phyloP scores from a whole-genome alignment of 1,140 invertebrate genomes.

The Drosophila suzukii region DNA sequence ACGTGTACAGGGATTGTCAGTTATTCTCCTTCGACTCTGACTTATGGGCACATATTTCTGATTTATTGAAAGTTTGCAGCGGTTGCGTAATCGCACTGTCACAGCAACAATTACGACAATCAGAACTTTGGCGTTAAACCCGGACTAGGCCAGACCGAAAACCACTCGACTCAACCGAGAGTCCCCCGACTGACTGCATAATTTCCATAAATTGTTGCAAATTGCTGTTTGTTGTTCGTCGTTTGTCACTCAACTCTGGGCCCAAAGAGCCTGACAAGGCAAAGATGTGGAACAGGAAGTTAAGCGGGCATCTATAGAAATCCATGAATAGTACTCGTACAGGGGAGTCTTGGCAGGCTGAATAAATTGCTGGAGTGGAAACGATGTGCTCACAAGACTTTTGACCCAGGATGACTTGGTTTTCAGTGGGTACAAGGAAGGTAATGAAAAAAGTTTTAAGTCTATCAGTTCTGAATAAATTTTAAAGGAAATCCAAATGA shows the following conservation, averaged over 20 bases:
- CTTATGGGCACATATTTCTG: conserved; percentile 43
- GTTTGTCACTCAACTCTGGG: conserved; percentile 22
- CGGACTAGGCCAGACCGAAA: conserved; percentile 14
- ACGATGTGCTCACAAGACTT: conserved; percentile 6
- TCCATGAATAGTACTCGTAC: conserved; percentile 1
- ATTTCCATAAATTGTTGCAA: conserved; percentile 81
- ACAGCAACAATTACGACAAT: conserved; percentile 71
- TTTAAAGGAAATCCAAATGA: not conserved
- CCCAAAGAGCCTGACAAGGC: conserved; percentile 3
- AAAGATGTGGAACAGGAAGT: conserved; percentile 25
- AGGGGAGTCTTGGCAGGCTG: not conserved
- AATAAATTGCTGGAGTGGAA: conserved; percentile 5
- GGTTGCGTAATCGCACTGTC: conserved; percentile 72
- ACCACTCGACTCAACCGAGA: conserved; percentile 16
- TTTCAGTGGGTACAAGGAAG: not conserved
- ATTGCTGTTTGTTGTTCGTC: conserved; percentile 60
- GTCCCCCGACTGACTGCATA: conserved; percentile 51
- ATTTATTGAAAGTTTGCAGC: conserved; percentile 44
- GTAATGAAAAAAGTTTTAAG: not conserved
- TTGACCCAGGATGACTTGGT: conserved; percentile 10
- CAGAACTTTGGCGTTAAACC: conserved; percentile 13
- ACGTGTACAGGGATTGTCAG: conserved; percentile 56
- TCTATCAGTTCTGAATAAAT: not conserved
- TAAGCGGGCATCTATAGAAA: conserved; percentile 6
- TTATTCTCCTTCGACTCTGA: conserved; percentile 35